phyloP scores from a whole-genome alignment of 2,113 vertebrate species.

The Hippocampus zosterae region DNA sequence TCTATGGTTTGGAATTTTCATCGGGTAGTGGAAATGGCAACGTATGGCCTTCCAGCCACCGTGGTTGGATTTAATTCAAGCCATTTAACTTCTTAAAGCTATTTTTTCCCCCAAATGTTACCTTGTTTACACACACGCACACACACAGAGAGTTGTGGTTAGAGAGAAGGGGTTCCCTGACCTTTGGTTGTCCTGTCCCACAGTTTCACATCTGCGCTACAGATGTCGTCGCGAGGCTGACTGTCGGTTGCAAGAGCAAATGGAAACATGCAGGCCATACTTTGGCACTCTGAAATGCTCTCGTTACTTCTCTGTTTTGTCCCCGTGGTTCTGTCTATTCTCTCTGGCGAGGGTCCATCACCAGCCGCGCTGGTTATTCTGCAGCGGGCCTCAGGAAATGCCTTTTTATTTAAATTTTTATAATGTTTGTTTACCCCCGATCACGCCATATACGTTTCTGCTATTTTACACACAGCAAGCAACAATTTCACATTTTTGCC shows the following conservation, averaged over 20 bases:
- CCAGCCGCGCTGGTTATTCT: too few species aligned
- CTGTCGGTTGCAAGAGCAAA: slow-evolving; percentile 63
- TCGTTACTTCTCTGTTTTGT: slow-evolving; percentile 40
- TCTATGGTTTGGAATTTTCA: neutral
- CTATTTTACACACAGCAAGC: neutral
- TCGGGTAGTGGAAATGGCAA: neutral
- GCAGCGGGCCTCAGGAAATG: too few species aligned
- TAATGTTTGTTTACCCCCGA: neutral
- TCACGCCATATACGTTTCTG: neutral
- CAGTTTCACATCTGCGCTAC: slow-evolving; percentile 67
- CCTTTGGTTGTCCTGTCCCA: slow-evolving; percentile 72
- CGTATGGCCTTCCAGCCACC: neutral
- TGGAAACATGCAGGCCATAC: slow-evolving; percentile 63
- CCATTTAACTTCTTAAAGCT: slow-evolving; percentile 20
- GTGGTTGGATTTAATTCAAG: slow-evolving; percentile 25
- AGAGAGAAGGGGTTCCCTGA: slow-evolving; percentile 77
- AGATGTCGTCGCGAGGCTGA: slow-evolving; percentile 62
- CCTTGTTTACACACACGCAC: slow-evolving; percentile 22
- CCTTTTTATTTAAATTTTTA: neutral
- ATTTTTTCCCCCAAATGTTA: slow-evolving; percentile 30
- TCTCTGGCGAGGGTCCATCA: slow-evolving; percentile 6
- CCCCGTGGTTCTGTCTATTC: slow-evolving; percentile 38
- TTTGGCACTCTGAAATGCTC: slow-evolving; percentile 62
- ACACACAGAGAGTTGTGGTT: slow-evolving; percentile 31
- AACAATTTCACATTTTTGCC: neutral